Conservation (phyloP, 1,140 invertebrate genomes). For the Drosophila pallidifrons region DNA sequence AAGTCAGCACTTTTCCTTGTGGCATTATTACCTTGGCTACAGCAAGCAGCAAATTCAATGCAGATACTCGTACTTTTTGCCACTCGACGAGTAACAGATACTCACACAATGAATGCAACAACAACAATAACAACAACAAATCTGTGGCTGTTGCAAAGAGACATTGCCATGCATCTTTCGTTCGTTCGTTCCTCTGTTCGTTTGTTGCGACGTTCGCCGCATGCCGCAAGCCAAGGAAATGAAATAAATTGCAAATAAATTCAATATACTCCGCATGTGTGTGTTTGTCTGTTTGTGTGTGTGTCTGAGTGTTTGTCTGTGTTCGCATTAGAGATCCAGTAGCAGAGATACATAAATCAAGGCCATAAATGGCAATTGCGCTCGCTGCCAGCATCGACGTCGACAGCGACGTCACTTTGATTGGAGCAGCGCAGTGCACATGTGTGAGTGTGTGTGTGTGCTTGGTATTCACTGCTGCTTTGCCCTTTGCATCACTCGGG, state of each 20-base stretch:
- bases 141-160: conserved; percentile 23
- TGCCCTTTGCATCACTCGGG: conserved; percentile 9
- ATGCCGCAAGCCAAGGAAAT: conserved; percentile 78
- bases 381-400: conserved; percentile 46
- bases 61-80: conserved; percentile 20
- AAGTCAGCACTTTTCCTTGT: conserved; percentile 41
- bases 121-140: conserved; percentile 1
- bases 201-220: conserved; percentile 36
- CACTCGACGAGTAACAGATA: conserved; percentile 25
- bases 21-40: conserved; percentile 42
- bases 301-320: conserved; percentile 50
- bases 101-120: conserved; percentile 19
- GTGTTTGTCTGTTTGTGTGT: conserved; percentile 37
- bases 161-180: conserved; percentile 56
- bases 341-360: conserved; percentile 82
- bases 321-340: conserved; percentile 80
- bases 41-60: conserved; percentile 24
- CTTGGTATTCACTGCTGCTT: conserved; percentile 9
- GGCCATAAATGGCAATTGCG: conserved; percentile 82
- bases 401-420: conserved; percentile 64
- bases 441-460: conserved; percentile 15
- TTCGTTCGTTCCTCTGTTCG: conserved; percentile 11
- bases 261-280: conserved; percentile 62
- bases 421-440: conserved; percentile 59
- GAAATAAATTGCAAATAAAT: conserved; percentile 83